Conservation (phyloP, 2,113 vertebrate species). For the Sula dactylatra region DNA sequence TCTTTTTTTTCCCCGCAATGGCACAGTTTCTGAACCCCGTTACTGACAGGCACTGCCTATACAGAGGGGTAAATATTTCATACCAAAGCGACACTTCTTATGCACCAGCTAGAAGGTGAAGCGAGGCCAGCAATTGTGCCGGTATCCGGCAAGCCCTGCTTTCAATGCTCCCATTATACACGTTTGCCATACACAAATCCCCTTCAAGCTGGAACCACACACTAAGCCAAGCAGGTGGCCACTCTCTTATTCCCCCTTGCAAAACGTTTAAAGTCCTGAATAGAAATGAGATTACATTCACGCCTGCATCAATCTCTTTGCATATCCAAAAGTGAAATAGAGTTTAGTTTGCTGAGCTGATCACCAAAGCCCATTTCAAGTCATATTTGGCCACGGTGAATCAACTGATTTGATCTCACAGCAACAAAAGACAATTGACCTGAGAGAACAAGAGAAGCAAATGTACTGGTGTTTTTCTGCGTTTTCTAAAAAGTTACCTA, state of each 20-base stretch:
- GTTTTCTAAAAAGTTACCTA: background rate
- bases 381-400: background rate
- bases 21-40: background rate
- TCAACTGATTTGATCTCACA: background rate
- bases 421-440: background rate
- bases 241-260: background rate
- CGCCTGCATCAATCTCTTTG: background rate
- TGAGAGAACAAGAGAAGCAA: background rate
- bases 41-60: background rate
- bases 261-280: background rate
- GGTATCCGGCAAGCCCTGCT: background rate
- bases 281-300: background rate
- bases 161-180: background rate
- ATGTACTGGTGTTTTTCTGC: background rate
- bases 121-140: background rate
- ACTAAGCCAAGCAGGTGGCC: constrained; percentile 15
- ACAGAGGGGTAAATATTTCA: background rate
- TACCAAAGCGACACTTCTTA: background rate
- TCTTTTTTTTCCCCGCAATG: rapidly evolving
- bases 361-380: background rate
- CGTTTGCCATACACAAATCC: background rate
- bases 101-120: background rate
- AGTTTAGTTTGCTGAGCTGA: background rate
- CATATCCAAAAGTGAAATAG: rapidly evolving
- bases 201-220: background rate